These are phyloP conservation scores for Vanacampus margaritifer DNA, from an alignment of 2,113 vertebrate genomes.

Conservation along the genomic window DNA sequence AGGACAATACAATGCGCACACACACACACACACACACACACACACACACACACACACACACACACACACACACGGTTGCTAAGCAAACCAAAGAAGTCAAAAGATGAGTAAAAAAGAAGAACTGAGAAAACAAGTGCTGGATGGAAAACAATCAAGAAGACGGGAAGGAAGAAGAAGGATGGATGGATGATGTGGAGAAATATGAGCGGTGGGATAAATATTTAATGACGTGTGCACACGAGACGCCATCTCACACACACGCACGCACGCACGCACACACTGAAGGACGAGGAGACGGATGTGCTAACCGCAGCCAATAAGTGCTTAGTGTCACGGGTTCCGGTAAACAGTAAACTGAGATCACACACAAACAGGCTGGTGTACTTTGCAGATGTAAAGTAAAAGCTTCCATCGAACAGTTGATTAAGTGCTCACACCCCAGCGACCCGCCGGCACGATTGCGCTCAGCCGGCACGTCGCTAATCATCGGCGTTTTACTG, in stretches of 20 bases:
- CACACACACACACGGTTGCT: background rate
- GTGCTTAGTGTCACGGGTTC: constrained; percentile 49
- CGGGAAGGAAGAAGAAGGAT: constrained; percentile 30
- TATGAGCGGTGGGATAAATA: constrained; percentile 65
- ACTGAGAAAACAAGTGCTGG: background rate
- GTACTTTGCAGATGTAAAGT: constrained; percentile 74
- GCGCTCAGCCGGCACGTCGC: background rate
- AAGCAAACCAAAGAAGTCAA: background rate
- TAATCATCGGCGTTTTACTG: background rate
- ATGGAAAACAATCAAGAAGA: background rate
- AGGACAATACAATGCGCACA: constrained; percentile 32
- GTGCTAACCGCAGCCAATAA: constrained; percentile 48
- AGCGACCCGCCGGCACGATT: constrained; percentile 23
- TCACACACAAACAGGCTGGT: background rate
- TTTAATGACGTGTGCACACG: constrained; percentile 75
- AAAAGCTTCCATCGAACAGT: constrained; percentile 77
- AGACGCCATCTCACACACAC: constrained; percentile 24
- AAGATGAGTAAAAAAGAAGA: background rate
- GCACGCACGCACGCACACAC: constrained; percentile 14
- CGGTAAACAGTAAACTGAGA: constrained; percentile 55
- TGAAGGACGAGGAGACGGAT: constrained; percentile 3
- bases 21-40: background rate
- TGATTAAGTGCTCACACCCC: constrained; percentile 47
- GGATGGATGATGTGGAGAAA: constrained; percentile 60
- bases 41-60: background rate